A percentile compares a stretch with the other conserved stretches of the same genome.
Conservation (phyloP, 1,140 invertebrate species). For the Sarcophaga bullata region DNA sequence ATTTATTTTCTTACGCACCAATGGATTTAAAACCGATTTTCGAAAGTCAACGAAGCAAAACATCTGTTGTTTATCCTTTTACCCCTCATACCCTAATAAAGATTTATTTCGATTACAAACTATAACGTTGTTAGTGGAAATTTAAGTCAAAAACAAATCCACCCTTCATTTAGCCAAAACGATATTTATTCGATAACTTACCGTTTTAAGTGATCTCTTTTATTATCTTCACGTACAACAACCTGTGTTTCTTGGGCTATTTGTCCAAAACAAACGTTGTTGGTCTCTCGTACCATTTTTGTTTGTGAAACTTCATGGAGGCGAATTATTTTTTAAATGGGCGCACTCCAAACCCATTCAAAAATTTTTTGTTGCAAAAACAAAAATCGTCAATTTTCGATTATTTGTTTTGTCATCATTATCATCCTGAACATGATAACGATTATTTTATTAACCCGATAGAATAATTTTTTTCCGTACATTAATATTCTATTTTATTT, state of each 20-base stretch:
- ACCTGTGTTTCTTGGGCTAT: conserved; percentile 86
- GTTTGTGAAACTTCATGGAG: conserved; percentile 64
- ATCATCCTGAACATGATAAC: background rate
- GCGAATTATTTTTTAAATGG: conserved; percentile 60
- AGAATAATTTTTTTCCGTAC: too few species aligned
- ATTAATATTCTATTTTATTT: background rate
- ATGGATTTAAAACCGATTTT: too few species aligned
- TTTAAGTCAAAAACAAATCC: too few species aligned
- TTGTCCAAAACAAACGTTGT: conserved; percentile 99
- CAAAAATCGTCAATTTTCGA: conserved; percentile 16
- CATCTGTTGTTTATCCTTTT: too few species aligned
- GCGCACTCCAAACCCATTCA: conserved; percentile 60
- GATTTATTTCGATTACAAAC: too few species aligned
- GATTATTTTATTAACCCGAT: background rate
- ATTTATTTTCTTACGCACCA: too few species aligned
- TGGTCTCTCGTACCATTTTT: conserved; percentile 99
- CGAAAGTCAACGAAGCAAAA: too few species aligned
- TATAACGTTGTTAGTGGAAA: too few species aligned
- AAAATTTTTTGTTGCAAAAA: conserved; percentile 39
- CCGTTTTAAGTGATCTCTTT: conserved; percentile 97
- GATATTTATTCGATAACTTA: conserved; percentile 67
- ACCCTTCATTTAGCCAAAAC: background rate
- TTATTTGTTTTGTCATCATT: background rate
- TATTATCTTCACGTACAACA: conserved; percentile 77
- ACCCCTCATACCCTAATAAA: too few species aligned